Conservation (phyloP, 2,113 vertebrate species). For the Halcyon senegalensis region DNA sequence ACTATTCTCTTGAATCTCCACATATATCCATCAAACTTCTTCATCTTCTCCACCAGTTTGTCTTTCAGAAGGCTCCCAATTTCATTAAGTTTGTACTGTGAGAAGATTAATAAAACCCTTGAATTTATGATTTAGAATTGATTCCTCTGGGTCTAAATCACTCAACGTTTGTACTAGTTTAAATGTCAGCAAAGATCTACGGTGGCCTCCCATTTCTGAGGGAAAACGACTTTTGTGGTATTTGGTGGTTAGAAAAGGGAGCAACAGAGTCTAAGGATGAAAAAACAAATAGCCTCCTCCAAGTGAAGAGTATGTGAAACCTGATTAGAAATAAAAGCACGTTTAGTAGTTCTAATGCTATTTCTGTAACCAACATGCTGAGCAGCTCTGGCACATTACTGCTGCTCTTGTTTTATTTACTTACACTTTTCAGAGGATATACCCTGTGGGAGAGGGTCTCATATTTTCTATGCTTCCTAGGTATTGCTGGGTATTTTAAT, state of each 20-base stretch:
- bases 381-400: background rate
- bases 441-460: background rate
- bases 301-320: background rate
- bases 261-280: background rate
- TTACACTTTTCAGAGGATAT: background rate
- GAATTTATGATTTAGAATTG: background rate
- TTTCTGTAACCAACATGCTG: background rate
- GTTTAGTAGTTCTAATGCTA: background rate
- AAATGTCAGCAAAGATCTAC: background rate
- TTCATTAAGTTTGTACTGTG: constrained; percentile 72
- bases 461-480: background rate
- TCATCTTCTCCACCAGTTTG: constrained; percentile 74
- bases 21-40: constrained; percentile 66
- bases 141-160: background rate
- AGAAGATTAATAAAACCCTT: background rate
- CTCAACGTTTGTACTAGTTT: background rate
- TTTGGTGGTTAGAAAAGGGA: background rate
- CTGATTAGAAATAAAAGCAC: background rate
- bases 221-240: background rate
- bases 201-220: background rate
- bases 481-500: background rate
- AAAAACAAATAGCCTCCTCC: background rate
- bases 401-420: background rate
- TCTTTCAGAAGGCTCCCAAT: constrained; percentile 68
- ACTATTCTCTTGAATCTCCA: constrained; percentile 36